Base-by-base conservation (phyloP, 2,797 vertebrate species). In the Psittacula derbiana region DNA sequence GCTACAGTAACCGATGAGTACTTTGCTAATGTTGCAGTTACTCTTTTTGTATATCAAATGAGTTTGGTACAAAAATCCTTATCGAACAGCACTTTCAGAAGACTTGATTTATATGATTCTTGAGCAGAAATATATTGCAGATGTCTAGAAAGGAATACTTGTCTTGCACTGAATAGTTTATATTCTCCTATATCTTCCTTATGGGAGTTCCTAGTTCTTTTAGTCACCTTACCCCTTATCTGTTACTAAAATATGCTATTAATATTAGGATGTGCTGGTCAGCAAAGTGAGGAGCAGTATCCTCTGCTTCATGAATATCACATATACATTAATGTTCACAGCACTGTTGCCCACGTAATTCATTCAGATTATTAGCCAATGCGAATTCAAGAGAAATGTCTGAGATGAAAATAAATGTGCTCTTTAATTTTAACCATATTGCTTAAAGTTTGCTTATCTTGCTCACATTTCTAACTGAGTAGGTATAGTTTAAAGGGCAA, bases 391-490 rank as follows among this genome's bases (percentile, higher is more conserved):
- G 71, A 87, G 74, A 86, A 38, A 73, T 69, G 57, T 57, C 76
- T 47, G 66, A 33, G 70, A 88, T 66, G 50, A 50, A 96, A 95
- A 88, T 70, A 90, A 95, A 94, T 88, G 75, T 41, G 73, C 36
- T 90, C 60, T 93, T 88, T 88, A 83, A 84, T 62, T 91, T 91
- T 92, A 80, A 74, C 74, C 30, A 28, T 16, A 30, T 55, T 73
- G 65, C 88, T 94, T 94, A 90, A 85, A 88, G 81, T 73, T 72
- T 87, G 67, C 84, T 92, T 95, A 30, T 93, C 76, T 92, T 88
- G 64, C 69, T 86, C 62, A 31, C 17, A 33, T 71, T 95, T 67
- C 80, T 66, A 40, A 76, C 67, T 67, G 31, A 90, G 76, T 33
- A 61, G 23, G 31, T 76, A 43, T 4, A 88, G 38, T 86, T 79